Evolutionary conservation across 2,113 vertebrate species (phyloP).

Genomic region (Barnardius zonarius): DNA sequence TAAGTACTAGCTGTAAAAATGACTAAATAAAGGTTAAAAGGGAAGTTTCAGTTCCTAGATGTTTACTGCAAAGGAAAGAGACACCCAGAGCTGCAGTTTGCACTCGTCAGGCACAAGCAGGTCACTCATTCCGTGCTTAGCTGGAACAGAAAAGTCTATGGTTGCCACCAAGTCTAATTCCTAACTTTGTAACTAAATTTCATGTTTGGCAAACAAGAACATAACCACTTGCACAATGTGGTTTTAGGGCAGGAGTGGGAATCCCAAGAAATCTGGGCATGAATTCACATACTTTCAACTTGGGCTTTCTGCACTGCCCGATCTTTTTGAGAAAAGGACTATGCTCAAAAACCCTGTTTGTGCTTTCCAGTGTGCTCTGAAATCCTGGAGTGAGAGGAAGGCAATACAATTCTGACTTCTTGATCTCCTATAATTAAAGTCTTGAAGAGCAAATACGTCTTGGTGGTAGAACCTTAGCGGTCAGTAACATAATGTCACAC

Average conservation of each 20-base stretch:
- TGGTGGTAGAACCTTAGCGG: background rate
- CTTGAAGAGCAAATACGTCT: background rate
- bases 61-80: background rate
- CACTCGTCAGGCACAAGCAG: background rate
- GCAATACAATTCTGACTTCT: background rate
- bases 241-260: slow-evolving; percentile 13
- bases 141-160: background rate
- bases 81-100: background rate
- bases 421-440: background rate
- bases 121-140: background rate
- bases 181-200: slow-evolving; percentile 51
- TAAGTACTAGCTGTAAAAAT: background rate
- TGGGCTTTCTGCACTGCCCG: background rate
- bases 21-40: background rate
- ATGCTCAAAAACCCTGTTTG: background rate
- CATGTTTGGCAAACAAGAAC: slow-evolving; percentile 59
- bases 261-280: slow-evolving; percentile 51
- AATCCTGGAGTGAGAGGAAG: background rate
- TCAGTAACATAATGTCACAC: background rate
- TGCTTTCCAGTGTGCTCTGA: background rate
- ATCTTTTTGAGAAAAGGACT: background rate
- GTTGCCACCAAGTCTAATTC: slow-evolving; percentile 47
- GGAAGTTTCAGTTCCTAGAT: background rate
- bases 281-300: background rate
- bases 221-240: slow-evolving; percentile 53